These are phyloP conservation scores for Aelia acuminata DNA, from an alignment of 2,888 invertebrate species.

Conservation along the genomic window DNA sequence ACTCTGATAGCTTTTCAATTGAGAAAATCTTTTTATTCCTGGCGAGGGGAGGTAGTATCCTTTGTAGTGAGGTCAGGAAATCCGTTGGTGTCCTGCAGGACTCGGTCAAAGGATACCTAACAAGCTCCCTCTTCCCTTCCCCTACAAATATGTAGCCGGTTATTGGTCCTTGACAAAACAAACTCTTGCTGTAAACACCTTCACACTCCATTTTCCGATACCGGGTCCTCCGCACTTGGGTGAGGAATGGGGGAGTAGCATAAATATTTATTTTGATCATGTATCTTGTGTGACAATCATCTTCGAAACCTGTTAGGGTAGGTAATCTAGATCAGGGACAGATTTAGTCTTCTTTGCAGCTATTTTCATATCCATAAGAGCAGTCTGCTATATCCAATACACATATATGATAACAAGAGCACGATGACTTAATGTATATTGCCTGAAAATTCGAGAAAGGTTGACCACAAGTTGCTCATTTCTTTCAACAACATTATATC, in stretches of 20 bases:
- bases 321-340: too few species aligned
- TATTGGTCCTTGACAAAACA: constrained; percentile 37
- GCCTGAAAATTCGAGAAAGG: too few species aligned
- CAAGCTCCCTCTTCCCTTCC: constrained; percentile 27
- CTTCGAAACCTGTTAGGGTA: too few species aligned
- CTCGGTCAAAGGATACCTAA: constrained; percentile 44
- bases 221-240: neutral
- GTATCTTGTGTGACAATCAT: neutral
- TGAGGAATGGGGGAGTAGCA: neutral
- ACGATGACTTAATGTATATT: too few species aligned
- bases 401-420: too few species aligned
- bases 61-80: constrained; percentile 42
- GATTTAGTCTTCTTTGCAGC: too few species aligned
- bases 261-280: constrained; percentile 15
- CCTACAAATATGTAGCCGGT: constrained; percentile 35
- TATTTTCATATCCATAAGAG: too few species aligned
- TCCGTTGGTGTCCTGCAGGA: constrained; percentile 50
- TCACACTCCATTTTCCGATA: neutral
- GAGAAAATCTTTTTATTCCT: constrained; percentile 49
- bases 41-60: constrained; percentile 10
- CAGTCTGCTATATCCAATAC: too few species aligned
- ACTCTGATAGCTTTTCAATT: constrained; percentile 52
- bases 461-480: too few species aligned
- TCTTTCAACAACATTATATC: too few species aligned
- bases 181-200: constrained; percentile 13